Conservation (phyloP, 2,797 vertebrate genomes). For the Sebastes cheni region DNA sequence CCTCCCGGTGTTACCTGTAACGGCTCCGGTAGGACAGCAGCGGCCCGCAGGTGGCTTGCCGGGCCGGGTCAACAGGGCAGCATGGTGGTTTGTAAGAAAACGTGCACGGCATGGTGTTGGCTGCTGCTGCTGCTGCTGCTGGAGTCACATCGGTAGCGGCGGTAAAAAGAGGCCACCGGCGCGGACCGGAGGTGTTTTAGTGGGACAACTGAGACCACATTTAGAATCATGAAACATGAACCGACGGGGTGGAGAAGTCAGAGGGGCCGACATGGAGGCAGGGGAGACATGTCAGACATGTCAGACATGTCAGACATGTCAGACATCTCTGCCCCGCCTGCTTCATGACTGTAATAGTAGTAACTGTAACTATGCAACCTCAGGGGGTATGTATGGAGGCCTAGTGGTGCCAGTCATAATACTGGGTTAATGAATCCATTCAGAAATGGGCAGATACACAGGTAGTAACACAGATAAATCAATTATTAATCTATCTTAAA, state of each 20-base stretch:
- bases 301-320: not conserved
- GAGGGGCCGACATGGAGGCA: constrained; percentile 3
- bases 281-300: not conserved
- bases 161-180: not conserved
- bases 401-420: not conserved
- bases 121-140: constrained; percentile 10
- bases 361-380: not conserved
- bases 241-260: constrained; percentile 1
- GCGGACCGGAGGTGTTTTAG: not conserved
- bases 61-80: constrained; percentile 28
- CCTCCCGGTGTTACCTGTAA: constrained; percentile 57
- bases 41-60: not conserved
- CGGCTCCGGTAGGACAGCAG: constrained; percentile 14
- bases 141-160: not conserved
- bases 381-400: not conserved
- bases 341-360: not conserved
- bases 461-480: not conserved
- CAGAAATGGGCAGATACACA: too few species aligned
- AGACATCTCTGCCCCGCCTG: constrained; percentile 7
- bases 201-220: constrained; percentile 32
- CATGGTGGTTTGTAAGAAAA: constrained; percentile 56
- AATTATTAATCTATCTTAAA: too few species aligned
- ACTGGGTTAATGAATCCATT: too few species aligned
- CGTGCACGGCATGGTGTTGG: constrained; percentile 64
- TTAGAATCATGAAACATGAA: constrained; percentile 65